Percentiles rank a stretch among this genome's conserved stretches.
These are phyloP conservation scores for Danaus chrysippus DNA, from an alignment of 2,888 invertebrate species.

Conservation along the genomic window DNA sequence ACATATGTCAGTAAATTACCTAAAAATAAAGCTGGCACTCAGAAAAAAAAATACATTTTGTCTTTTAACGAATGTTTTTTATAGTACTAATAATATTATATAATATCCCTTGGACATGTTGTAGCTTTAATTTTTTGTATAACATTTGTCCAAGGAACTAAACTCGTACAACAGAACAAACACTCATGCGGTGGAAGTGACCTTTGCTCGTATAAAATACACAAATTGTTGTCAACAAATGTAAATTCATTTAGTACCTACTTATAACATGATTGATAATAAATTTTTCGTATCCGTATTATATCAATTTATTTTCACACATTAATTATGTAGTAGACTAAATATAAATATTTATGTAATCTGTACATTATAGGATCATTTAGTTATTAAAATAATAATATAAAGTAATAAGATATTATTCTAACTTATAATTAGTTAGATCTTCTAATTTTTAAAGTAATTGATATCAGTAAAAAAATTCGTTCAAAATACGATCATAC, in stretches of 20 bases:
- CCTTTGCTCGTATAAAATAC: constrained; percentile 48
- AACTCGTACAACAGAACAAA: constrained; percentile 27
- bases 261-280: constrained; percentile 3
- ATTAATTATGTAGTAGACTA: not conserved
- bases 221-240: constrained; percentile 56
- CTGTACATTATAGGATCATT: not conserved
- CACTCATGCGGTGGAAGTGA: constrained; percentile 51
- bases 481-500: no score
- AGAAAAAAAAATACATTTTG: no score
- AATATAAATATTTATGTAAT: not conserved
- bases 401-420: no score
- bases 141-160: not conserved
- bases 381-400: no score
- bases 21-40: no score
- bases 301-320: not conserved
- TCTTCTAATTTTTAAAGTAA: no score
- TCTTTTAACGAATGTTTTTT: no score
- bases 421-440: no score
- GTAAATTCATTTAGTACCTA: constrained; percentile 36
- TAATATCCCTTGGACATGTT: no score
- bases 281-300: not conserved
- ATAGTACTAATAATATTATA: no score
- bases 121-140: not conserved
- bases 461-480: no score
- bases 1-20: no score